These are phyloP conservation scores for Antitype chi DNA, from an alignment of 2,888 invertebrate species.

Conservation along the genomic window DNA sequence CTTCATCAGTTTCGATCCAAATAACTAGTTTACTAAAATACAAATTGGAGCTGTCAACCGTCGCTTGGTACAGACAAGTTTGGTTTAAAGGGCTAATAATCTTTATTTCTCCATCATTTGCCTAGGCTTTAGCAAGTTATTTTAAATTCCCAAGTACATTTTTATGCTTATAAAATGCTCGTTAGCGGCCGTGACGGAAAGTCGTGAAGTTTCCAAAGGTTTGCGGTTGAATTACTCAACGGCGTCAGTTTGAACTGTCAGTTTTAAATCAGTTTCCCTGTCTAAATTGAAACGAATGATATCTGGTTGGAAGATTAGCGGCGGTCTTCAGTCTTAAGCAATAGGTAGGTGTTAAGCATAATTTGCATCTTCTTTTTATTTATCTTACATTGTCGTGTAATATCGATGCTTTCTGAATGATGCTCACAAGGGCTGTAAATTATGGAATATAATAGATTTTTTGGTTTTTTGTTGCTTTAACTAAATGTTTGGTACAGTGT, in stretches of 20 bases:
- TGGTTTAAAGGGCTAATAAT: neutral
- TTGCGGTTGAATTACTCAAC: constrained; percentile 53
- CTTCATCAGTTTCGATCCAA: constrained; percentile 9
- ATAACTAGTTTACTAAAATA: constrained; percentile 33
- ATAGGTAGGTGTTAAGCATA: constrained; percentile 3
- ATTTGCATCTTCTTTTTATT: neutral
- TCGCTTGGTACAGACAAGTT: neutral
- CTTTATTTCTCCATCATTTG: constrained; percentile 23
- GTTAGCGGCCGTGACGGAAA: constrained; percentile 56
- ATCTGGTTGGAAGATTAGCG: constrained; percentile 22
- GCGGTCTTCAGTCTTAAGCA: constrained; percentile 25
- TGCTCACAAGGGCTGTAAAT: too few relatives aligned
- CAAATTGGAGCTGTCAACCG: neutral
- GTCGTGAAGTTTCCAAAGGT: constrained; percentile 58
- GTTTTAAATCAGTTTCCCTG: constrained; percentile 29
- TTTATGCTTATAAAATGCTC: constrained; percentile 49
- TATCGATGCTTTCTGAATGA: too few relatives aligned
- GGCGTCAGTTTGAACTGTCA: constrained; percentile 17
- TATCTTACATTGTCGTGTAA: too few relatives aligned
- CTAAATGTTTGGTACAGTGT: too few relatives aligned
- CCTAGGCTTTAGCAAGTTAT: constrained; percentile 11
- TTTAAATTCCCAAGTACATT: constrained; percentile 28
- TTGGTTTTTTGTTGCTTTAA: too few relatives aligned
- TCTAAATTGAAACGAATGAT: constrained; percentile 37
- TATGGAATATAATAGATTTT: too few relatives aligned